Evolutionary conservation across 1,140 invertebrate genomes (phyloP).

Genomic region (Phenacoccus solenopsis): DNA sequence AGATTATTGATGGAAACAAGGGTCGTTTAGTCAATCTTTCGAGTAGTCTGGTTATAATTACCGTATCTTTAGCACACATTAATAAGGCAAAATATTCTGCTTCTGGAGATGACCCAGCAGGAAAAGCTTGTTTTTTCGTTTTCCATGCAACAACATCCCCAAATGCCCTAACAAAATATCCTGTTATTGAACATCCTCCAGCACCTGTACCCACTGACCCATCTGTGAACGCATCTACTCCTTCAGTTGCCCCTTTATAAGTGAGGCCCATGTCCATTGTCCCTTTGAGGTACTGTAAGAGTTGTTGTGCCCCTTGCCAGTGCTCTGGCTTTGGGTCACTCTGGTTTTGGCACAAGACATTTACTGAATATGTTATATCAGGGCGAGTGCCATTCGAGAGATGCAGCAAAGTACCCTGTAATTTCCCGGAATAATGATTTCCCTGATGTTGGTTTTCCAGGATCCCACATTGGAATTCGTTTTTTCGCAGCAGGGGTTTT

Average conservation of each 20-base stretch:
- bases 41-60: background rate
- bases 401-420: no score
- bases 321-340: no score
- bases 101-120: conserved; percentile 11
- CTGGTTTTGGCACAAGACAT: no score
- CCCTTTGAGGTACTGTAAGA: no score
- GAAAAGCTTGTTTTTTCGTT: conserved; percentile 12
- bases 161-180: background rate
- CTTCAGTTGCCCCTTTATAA: background rate
- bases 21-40: background rate
- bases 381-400: no score
- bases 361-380: no score
- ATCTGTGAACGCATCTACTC: background rate
- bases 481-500: no score
- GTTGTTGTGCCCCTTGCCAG: no score
- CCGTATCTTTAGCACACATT: conserved; percentile 11
- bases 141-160: conserved; percentile 18
- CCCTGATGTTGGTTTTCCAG: no score
- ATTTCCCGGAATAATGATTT: no score
- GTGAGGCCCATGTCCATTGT: no score
- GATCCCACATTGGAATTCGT: no score
- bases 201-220: background rate
- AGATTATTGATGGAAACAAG: background rate
- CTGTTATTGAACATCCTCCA: background rate
- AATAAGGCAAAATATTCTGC: conserved; percentile 21